Percentiles rank a stretch among this genome's conserved stretches.
These are phyloP conservation scores for Caenorhabditis elegans DNA, from an alignment of 1,140 invertebrate species.

Conservation along the genomic window DNA sequence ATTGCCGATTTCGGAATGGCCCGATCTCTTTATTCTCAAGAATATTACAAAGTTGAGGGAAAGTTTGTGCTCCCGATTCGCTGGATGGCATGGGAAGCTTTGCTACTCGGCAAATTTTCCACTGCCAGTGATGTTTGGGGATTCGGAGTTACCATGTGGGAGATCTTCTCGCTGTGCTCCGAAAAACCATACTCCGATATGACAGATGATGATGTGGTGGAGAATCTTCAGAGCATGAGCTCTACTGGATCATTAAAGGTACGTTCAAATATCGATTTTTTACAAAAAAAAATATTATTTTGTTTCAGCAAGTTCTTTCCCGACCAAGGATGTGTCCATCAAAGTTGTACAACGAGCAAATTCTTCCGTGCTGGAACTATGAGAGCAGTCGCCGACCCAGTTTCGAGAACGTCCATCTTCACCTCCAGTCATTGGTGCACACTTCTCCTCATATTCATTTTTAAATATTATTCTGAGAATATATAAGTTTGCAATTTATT, in stretches of 20 bases:
- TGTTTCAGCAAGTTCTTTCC: constrained; percentile 39
- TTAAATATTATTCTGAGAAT: background rate
- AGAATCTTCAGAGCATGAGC: constrained; percentile 47
- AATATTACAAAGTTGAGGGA: constrained; percentile 81
- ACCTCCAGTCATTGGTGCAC: constrained; percentile 43
- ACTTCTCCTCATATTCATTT: constrained; percentile 14
- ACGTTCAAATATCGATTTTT: background rate
- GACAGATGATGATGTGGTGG: constrained; percentile 49
- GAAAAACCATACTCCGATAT: constrained; percentile 45
- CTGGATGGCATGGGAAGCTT: constrained; percentile 78
- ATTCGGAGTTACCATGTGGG: constrained; percentile 85
- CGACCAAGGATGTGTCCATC: constrained; percentile 42
- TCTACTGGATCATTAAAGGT: constrained; percentile 42
- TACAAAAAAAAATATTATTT: background rate
- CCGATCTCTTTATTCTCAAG: constrained; percentile 91
- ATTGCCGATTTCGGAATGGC: constrained; percentile 93
- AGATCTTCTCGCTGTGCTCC: constrained; percentile 74
- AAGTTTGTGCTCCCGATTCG: constrained; percentile 77
- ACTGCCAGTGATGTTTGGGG: constrained; percentile 85
- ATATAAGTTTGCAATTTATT: background rate
- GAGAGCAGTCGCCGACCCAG: constrained; percentile 30
- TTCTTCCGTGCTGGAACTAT: constrained; percentile 44
- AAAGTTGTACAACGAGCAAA: constrained; percentile 43
- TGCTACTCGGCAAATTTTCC: constrained; percentile 74
- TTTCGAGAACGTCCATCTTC: constrained; percentile 41